A percentile compares a stretch with the other conserved stretches of the same genome.
These are phyloP conservation scores for Daktulosphaira vitifoliae DNA, from an alignment of 1,140 invertebrate genomes.

Conservation along the genomic window DNA sequence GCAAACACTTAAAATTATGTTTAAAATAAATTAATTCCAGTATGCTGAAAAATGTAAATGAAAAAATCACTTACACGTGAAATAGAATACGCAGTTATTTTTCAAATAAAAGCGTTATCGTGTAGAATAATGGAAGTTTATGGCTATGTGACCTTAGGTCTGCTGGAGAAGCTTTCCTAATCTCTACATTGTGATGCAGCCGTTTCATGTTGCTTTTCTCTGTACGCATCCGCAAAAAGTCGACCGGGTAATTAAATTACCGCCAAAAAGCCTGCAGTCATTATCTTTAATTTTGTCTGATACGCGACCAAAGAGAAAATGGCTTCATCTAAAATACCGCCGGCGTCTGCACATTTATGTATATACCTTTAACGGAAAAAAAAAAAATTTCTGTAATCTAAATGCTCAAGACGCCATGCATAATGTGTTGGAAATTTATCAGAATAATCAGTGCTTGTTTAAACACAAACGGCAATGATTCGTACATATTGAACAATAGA, in stretches of 20 bases:
- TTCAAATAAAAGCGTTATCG: slow-evolving; percentile 22
- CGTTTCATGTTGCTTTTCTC: slow-evolving; percentile 4
- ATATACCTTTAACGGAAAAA: not conserved
- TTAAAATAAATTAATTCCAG: too few relatives aligned
- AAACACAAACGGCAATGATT: slow-evolving; percentile 10
- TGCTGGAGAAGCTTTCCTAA: not conserved
- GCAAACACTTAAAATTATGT: too few relatives aligned
- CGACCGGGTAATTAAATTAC: slow-evolving; percentile 30
- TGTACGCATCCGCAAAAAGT: slow-evolving; percentile 14
- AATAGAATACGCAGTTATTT: not conserved
- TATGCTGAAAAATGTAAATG: too few relatives aligned
- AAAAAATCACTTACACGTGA: not conserved
- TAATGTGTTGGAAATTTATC: not conserved
- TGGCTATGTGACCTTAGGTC: not conserved
- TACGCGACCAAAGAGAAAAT: slow-evolving; percentile 27
- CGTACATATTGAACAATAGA: slow-evolving; percentile 9
- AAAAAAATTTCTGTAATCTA: not conserved
- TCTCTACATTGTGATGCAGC: not conserved
- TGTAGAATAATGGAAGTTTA: slow-evolving; percentile 20
- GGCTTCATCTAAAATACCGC: not conserved
- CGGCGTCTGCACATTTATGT: not conserved
- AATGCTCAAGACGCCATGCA: not conserved
- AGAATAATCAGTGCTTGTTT: slow-evolving; percentile 16
- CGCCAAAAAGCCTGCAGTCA: slow-evolving; percentile 17
- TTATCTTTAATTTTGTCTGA: slow-evolving; percentile 28